Evolutionary conservation across 2,113 vertebrate genomes (phyloP), one percentile per base, ranked within the genome.

Genomic region (Murina feae): DNA sequence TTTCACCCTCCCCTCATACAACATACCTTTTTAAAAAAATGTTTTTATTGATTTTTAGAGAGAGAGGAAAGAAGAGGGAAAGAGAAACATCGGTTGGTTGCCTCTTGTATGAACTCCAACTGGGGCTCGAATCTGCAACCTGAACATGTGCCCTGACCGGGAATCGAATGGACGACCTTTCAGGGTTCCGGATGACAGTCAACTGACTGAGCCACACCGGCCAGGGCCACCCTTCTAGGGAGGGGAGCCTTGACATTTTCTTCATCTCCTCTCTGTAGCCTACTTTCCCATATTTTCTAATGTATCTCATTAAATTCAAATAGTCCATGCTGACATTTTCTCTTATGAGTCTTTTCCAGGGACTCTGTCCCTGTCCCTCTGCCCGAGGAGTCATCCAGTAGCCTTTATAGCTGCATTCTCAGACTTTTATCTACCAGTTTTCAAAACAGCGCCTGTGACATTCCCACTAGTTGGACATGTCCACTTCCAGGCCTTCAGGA

Each of bases 301-400:
- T 9, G 13, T 53, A 44, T 53, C 66, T 81, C 76, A 32, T 63
- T 86, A 87, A 84, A n/a, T 30, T 47, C 86, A 74, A 1, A 1
- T 25, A 21, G 28, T 51, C 49, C 9, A 0, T 11, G 12, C 5
- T 68, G 60, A 74, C 23, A 47, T 72, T 35, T 93, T 42, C 47
- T 93, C 86, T 94, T 80, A 89, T 42, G 58, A 93, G 79, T 74
- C 92, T 91, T 6, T 32, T 60, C 49, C 84, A n/a, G 18, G 18
- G 25, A 11, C 25, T 95, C 21, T 39, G 63, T 69, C 78, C 78
- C 65, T 51, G 84, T 32, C 25, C 28, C 25, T 47, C 39, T 76
- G 32, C 35, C 25, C 74, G 17, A 4, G 35, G 44, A 63, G 35
- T 6, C 84, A 80, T 93, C 65, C 53, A 69, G 58, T 21, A n/a